These are phyloP conservation scores for Drosophila hydei DNA, from an alignment of 1,140 invertebrate genomes.

Conservation along the genomic window DNA sequence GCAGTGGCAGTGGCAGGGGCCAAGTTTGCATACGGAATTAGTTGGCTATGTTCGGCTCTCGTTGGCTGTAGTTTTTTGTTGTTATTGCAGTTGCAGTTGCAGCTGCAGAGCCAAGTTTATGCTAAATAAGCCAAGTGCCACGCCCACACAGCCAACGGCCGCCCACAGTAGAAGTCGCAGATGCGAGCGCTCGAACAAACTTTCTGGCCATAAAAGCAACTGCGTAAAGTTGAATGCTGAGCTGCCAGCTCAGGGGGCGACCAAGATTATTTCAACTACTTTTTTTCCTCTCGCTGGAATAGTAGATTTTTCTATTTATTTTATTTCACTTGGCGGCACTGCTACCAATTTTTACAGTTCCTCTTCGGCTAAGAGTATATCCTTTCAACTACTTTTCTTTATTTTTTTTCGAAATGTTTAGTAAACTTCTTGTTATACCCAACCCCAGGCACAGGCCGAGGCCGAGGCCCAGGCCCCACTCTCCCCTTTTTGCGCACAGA, in stretches of 20 bases:
- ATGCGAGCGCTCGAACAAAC: slow-evolving; percentile 42
- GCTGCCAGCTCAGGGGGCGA: not conserved
- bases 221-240: slow-evolving; percentile 14
- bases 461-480: not conserved
- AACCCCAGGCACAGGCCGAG: too few relatives aligned
- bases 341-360: slow-evolving; percentile 73
- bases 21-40: slow-evolving; percentile 55
- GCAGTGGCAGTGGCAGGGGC: too few relatives aligned
- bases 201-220: slow-evolving; percentile 69
- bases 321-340: slow-evolving; percentile 67
- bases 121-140: slow-evolving; percentile 72
- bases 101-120: slow-evolving; percentile 59
- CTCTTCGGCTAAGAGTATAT: slow-evolving; percentile 46
- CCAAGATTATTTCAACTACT: slow-evolving; percentile 46
- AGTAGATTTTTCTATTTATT: slow-evolving; percentile 67
- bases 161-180: slow-evolving; percentile 49
- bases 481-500: slow-evolving; percentile 18
- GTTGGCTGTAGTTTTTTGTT: not conserved
- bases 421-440: slow-evolving; percentile 69
- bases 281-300: slow-evolving; percentile 29
- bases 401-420: slow-evolving; percentile 78
- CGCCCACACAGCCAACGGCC: slow-evolving; percentile 23
- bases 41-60: slow-evolving; percentile 42
- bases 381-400: slow-evolving; percentile 8
- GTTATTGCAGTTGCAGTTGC: slow-evolving; percentile 34